These are phyloP conservation scores for Frankliniella intonsa DNA, from an alignment of 2,888 invertebrate species.

Conservation along the genomic window DNA sequence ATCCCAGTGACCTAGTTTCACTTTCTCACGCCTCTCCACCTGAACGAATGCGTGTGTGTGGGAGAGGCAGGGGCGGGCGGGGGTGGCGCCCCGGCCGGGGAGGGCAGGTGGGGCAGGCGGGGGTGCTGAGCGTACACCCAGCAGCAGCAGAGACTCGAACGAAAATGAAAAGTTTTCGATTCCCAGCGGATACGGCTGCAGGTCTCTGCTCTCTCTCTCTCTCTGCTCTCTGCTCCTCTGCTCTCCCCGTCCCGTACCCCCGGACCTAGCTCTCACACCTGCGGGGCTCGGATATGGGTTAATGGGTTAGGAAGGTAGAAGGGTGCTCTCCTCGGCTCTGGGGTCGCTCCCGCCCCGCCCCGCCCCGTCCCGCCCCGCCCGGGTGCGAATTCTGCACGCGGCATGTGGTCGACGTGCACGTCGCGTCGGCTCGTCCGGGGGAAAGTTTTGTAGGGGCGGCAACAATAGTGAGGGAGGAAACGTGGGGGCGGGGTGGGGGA, in stretches of 20 bases:
- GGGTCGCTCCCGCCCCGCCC: no score
- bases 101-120: neutral
- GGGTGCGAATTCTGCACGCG: constrained; percentile 14
- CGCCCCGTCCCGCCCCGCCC: no score
- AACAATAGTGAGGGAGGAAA: neutral
- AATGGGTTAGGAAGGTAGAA: constrained; percentile 1
- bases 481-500: neutral
- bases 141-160: no score
- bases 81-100: no score
- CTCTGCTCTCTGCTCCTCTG: no score
- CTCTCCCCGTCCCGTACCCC: neutral
- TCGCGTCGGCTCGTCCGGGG: neutral
- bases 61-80: no score
- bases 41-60: neutral
- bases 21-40: neutral
- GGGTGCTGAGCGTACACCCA: no score
- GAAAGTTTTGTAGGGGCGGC: neutral
- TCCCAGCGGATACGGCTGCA: no score
- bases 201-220: no score
- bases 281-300: neutral
- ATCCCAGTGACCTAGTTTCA: constrained; percentile 5
- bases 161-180: no score
- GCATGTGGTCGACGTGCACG: neutral
- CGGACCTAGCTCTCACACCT: neutral
- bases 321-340: no score